Conservation (phyloP, 2,888 invertebrate genomes). For the Dynastes grantii region DNA sequence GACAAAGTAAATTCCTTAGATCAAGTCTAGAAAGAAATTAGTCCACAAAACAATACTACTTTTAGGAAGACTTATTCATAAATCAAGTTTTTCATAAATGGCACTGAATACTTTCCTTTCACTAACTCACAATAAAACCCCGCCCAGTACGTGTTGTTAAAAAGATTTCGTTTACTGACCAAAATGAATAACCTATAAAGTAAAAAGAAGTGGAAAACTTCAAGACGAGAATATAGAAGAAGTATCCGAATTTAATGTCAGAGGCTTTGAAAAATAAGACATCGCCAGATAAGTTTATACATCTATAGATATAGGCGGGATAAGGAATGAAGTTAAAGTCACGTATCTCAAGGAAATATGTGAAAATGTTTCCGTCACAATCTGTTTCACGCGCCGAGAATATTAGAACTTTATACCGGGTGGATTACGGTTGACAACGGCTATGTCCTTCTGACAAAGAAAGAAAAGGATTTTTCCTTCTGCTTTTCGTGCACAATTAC, state of each 20-base stretch:
- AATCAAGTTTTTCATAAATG: too few relatives aligned
- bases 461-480: constrained; percentile 26
- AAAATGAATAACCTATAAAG: constrained; percentile 5
- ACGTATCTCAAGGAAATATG: constrained; percentile 40
- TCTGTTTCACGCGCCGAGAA: constrained; percentile 44
- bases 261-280: constrained; percentile 37
- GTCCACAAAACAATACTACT: too few relatives aligned
- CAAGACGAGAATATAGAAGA: not conserved
- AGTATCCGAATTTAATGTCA: constrained; percentile 34
- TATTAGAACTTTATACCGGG: constrained; percentile 43
- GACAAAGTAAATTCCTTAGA: too few relatives aligned
- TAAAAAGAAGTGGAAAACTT: not conserved
- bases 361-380: constrained; percentile 46
- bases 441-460: constrained; percentile 29
- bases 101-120: too few relatives aligned
- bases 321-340: constrained; percentile 43
- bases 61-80: too few relatives aligned
- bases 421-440: constrained; percentile 46
- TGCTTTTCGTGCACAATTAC: constrained; percentile 4
- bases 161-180: not conserved
- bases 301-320: constrained; percentile 25
- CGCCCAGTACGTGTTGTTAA: not conserved
- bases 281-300: not conserved
- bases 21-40: too few relatives aligned
- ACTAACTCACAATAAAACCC: not conserved